These are phyloP conservation scores for Lathamus discolor DNA, from an alignment of 2,113 vertebrate genomes.

Conservation along the genomic window DNA sequence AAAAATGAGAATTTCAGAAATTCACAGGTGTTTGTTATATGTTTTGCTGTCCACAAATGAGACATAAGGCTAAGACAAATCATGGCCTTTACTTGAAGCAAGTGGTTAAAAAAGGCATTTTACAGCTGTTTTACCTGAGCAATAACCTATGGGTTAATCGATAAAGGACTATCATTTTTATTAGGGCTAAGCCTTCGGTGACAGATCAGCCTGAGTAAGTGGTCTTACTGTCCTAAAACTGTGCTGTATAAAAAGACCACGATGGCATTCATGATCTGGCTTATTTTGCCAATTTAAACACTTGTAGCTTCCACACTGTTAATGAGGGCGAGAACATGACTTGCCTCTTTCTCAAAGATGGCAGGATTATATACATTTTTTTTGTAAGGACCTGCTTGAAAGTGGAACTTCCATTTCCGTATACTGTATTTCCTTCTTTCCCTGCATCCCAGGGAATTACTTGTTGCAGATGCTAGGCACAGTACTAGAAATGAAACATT, in stretches of 20 bases:
- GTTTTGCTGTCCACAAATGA: background rate
- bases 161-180: background rate
- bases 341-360: background rate
- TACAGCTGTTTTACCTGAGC: background rate
- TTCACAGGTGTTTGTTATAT: background rate
- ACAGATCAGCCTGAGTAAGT: background rate
- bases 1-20: slow-evolving; percentile 22
- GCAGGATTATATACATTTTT: background rate
- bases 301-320: background rate
- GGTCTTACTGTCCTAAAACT: background rate
- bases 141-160: background rate
- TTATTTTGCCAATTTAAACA: background rate
- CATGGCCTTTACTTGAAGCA: background rate
- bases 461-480: background rate
- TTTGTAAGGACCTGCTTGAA: background rate
- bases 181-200: background rate
- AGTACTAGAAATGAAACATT: background rate
- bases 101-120: background rate
- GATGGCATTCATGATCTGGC: background rate
- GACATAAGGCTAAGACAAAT: background rate
- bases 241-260: background rate
- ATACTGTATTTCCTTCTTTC: background rate
- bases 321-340: background rate
- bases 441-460: background rate
- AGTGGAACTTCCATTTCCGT: background rate